Evolutionary conservation across 1,140 invertebrate genomes (phyloP), one percentile per base, ranked within the genome.

Genomic region (Ctenoplectra terminalis): DNA sequence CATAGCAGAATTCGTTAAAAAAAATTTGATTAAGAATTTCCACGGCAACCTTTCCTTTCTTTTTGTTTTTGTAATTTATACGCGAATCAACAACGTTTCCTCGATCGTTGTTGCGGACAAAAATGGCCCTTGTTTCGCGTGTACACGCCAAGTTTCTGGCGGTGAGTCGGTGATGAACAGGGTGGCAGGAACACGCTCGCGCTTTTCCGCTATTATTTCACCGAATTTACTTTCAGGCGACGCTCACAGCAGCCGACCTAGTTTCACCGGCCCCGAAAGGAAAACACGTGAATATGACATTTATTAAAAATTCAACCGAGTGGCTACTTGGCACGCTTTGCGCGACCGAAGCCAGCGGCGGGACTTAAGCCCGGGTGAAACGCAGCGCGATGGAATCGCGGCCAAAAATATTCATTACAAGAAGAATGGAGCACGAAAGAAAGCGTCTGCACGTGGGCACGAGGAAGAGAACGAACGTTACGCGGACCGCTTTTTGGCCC

Each of bases 271-370:
- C n/a, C n/a, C 15, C 48, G 67, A 60, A 79, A 71, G 63, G 72
- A 79, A 83, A 79, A 61, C 50, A 79, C 66, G 81, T 52, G 74
- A 71, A 46, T 64, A 79, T 79, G 81, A 83, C 75, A 79, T 79
- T 83, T 83, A 83, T 83, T 83, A 83, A 83, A 83, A 79, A 79
- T 83, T 83, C 76, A 83, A 72, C 43, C 75, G 80, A 83, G 74
- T 77, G 64, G 58, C 66, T 50, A 81, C 81, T 83, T 69, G 81
- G 80, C 64, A 69, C 66, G 82, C 48, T 75, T 67, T 60, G 46
- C 48, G 31, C 43, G 29, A 20, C 60, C n/a, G 34, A 54, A 48
- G 70, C 63, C 64, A 40, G 9, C 52, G 20, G 20, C 37, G 9
- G 80, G 50, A 37, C 23, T 63, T 34, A 37, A 37, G 13, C 37